Base-by-base conservation (phyloP, 2,113 vertebrate species). In the Halcyon malimbica region DNA sequence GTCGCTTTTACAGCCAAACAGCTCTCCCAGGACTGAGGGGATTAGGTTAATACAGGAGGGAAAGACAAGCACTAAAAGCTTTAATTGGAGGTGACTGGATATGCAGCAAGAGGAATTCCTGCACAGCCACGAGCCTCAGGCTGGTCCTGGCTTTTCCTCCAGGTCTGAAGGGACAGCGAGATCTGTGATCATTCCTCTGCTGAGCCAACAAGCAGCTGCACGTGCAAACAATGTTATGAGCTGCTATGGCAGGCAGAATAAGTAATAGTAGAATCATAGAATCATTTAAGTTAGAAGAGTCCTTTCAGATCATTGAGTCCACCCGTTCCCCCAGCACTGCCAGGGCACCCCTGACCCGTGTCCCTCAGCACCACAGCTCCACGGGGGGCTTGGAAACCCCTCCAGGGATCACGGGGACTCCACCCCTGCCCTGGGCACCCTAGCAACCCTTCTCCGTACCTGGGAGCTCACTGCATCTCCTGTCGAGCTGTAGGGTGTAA, bases 41-140 rank as follows among this genome's bases (percentile, higher is more conserved):
- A 12, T 57, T 23, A n/a, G 29, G 21, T 2, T 16, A 37, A 18
- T 2, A 3, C 0, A 16, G 39, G 0, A 5, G 26, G 19, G 4
- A 10, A 46, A 42, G 71, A 6, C 0, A 6, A 67, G 25, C 0
- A 0, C 35, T 9, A 4, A 41, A 35, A 71, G 37, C 41, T 71
- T 70, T 16, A 16, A 21, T 21, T 17, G 14, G 9, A 26, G 80
- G 1, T 1, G 11, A 29, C 1, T 0, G 5, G 2, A 13, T 11
- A 2, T 0, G 33, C 57, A 56, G 60, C 65, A 41, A 46, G 65
- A 75, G 69, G 75, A 59, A 60, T 54, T 73, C n/a, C 70, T 15
- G 1, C 0, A 6, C 20, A 31, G 75, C 62, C 46, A 1, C 0
- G 5, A 67, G 56, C 48, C 48, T 48, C 35, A 26, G 29, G 18